phyloP scores from a whole-genome alignment of 2,113 vertebrate species.

The Nasalis larvatus region DNA sequence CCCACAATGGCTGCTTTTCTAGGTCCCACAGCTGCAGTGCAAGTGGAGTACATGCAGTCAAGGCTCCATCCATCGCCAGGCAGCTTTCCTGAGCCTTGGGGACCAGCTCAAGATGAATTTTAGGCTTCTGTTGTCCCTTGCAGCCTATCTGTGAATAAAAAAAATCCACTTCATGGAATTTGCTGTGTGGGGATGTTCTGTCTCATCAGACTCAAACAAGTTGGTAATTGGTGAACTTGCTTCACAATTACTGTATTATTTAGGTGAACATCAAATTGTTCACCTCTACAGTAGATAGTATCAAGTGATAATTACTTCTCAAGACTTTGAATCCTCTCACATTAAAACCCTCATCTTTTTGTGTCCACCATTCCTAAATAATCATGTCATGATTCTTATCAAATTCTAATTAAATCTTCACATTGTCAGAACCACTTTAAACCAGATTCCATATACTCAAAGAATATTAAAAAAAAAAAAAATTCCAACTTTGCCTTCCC shows the following conservation, averaged over 20 bases:
- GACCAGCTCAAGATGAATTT: background rate
- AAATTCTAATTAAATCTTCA: background rate
- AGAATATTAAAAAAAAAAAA: background rate
- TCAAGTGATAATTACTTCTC: slow-evolving; percentile 11
- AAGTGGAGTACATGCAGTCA: background rate
- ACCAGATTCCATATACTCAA: background rate
- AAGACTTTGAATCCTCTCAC: slow-evolving; percentile 5
- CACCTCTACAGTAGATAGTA: background rate
- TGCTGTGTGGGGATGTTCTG: background rate
- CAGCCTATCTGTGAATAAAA: background rate
- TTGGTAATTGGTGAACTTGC: background rate
- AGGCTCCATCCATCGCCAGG: background rate
- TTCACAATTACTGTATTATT: background rate
- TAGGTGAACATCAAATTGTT: background rate
- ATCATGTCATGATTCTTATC: background rate
- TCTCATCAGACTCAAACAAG: background rate
- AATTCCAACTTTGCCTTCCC: background rate
- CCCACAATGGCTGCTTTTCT: background rate
- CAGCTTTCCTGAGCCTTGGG: background rate
- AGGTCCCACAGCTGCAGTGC: background rate
- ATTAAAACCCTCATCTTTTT: background rate
- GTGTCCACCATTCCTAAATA: background rate
- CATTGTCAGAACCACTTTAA: background rate
- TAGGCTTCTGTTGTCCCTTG: background rate
- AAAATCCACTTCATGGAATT: background rate